Evolutionary conservation across 2,113 vertebrate genomes (phyloP).

Genomic region (Lagenorhynchus albirostris): DNA sequence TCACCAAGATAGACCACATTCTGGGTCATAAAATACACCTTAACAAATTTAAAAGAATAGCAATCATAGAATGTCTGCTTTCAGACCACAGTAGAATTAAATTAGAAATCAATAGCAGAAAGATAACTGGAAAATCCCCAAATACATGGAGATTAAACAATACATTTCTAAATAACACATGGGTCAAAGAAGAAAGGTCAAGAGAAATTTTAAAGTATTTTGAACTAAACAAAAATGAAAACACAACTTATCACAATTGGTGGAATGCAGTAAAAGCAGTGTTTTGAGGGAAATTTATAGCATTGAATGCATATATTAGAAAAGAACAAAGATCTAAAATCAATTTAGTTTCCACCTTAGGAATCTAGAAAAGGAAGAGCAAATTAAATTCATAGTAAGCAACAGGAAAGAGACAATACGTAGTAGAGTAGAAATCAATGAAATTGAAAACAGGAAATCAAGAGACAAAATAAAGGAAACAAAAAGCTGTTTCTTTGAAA

Average conservation of each 20-base stretch:
- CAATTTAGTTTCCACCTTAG: neutral
- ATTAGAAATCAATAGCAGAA: neutral
- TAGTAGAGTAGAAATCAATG: neutral
- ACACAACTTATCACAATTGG: no score
- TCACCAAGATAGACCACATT: no score
- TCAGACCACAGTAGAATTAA: neutral
- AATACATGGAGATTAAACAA: neutral
- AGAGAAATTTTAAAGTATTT: neutral
- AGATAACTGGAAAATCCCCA: neutral
- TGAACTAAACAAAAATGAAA: neutral
- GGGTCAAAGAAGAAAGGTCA: neutral
- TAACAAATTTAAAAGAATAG: neutral
- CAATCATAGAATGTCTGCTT: neutral
- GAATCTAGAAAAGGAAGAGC: neutral
- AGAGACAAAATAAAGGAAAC: neutral
- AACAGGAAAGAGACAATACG: neutral
- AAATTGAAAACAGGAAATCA: neutral
- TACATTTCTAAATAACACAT: neutral
- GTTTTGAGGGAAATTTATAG: no score
- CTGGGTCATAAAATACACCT: neutral
- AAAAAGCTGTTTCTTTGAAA: neutral
- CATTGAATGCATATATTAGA: no score
- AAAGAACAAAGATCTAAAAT: neutral
- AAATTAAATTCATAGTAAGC: neutral
- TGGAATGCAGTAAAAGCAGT: no score